Evolutionary conservation across 2,113 vertebrate genomes (phyloP).

Genomic region (Dolichallabes microphthalmus): DNA sequence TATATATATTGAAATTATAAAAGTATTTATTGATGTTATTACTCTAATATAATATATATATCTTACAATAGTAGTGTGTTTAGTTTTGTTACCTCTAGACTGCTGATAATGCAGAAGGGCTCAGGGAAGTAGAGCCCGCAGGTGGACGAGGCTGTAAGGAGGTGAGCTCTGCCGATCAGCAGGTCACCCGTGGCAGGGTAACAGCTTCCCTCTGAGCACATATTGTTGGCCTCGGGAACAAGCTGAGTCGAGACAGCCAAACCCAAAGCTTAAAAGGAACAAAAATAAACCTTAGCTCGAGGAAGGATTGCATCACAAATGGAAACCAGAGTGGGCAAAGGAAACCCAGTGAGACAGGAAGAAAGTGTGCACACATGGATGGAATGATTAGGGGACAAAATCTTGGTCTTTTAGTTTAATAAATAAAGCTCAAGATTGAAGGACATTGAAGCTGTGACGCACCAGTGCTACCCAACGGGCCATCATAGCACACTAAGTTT

Average conservation of each 20-base stretch:
- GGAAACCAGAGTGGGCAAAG: neutral
- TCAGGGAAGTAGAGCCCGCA: constrained; percentile 80
- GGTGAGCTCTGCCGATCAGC: constrained; percentile 84
- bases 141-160: constrained; percentile 82
- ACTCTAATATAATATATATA: no score
- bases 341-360: neutral
- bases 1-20: no score
- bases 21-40: no score
- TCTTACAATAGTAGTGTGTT: neutral
- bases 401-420: neutral
- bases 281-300: neutral
- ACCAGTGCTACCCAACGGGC: neutral
- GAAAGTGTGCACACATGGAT: neutral
- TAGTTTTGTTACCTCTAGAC: constrained; percentile 78
- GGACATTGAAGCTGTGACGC: neutral
- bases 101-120: constrained; percentile 87
- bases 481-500: neutral
- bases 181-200: constrained; percentile 94
- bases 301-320: neutral
- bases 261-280: constrained; percentile 65
- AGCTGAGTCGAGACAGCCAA: constrained; percentile 59
- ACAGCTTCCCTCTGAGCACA: constrained; percentile 90
- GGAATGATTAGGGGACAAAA: neutral
- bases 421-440: neutral
- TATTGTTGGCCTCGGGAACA: constrained; percentile 79